Base-by-base conservation (phyloP, 2,888 invertebrate species). In the Cephus spinipes region DNA sequence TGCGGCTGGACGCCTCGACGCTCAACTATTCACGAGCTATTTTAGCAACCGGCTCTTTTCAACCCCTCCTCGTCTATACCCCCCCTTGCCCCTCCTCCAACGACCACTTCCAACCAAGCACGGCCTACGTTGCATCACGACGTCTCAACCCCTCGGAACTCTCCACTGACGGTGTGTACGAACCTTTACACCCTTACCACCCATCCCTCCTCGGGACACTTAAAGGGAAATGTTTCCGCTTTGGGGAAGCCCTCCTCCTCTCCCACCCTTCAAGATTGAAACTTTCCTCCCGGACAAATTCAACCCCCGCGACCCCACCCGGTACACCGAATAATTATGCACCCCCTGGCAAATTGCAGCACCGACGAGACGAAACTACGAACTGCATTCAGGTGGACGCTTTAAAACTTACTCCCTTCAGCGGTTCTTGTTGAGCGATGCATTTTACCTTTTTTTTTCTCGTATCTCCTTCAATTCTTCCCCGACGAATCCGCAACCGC, bases 11-110 rank as follows among this genome's bases (percentile, higher is more conserved):
- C 55, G 55, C 55, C 55, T 23, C 55, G 55, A 55, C 55, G 55
- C 55, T 55, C 55, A 55, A 55, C 55, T 33, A 71, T 71, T 71
- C 71, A 33, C 71, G 71, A 33, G 71, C 71, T 33, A 33, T 71
- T 71, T 71, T 33, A 71, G 31, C 71, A 6, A 31, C 32, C 71
- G 71, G 71, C 32, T 71, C 71, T 31, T 71, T 71, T 71, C 71
- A 31, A 71, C 31, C 32, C 23, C 31, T 12, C 31, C 71, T 12
- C 71, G 30, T 69, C 69, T 12, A 12, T 4, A 1, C 11, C 11
- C 12, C 32, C 30, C 11, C 6, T 12, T 2, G 0, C 11, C 23
- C 32, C 3, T 3, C 23, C 35, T 12, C 3, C 35, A 35, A 35
- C 2, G 15, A 31, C 71, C 31, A 55, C 55, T 55, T 55, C 4